Base-by-base conservation (phyloP, 2,888 invertebrate genomes). In the Lasioglossum morio region DNA sequence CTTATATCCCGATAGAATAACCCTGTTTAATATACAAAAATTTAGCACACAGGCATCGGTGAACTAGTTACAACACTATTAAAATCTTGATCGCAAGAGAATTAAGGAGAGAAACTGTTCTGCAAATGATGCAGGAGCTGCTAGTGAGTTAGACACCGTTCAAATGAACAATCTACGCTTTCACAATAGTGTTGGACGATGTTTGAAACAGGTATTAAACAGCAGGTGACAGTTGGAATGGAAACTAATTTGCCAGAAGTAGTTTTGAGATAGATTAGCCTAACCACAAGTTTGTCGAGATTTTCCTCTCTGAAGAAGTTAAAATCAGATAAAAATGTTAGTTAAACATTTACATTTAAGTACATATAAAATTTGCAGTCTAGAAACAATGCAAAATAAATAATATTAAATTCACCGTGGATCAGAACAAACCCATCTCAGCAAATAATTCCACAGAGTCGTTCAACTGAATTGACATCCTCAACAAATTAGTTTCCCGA, bases 21-120 rank as follows among this genome's bases (percentile, higher is more conserved):
- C 8, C 8, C 23, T 23, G 23, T 23, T 23, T 3, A n/a, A 23
- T 10, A 0, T 53, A 23, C 23, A 27, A 60, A 27, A 14, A 27
- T 60, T 60, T 60, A 60, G 27, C 27, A 60, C n/a, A 60, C 27
- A n/a, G 27, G 27, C 27, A 60, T 60, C 4, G n/a, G 60, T 60
- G 12, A 27, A 5, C 66, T 30, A 34, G 16, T 14, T 30, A 66
- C 30, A 66, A 66, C 19, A 34, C 8, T 34, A 37, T 12, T 23
- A 12, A 53, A 40, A 30, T 63, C 77, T 84, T 83, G 53, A 78
- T 83, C 75, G 63, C 40, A 84, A 37, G 72, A 85, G 63, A 48
- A 85, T 79, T 69, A 23, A 57, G 27, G 57, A 82, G 34, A 34
- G 46, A 69, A 77, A 27, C 34, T 63, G 57, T 34, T 30, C 70